A percentile compares a stretch with the other conserved stretches of the same genome.
Conservation (phyloP, 2,113 vertebrate genomes). For the Silurus asotus region DNA sequence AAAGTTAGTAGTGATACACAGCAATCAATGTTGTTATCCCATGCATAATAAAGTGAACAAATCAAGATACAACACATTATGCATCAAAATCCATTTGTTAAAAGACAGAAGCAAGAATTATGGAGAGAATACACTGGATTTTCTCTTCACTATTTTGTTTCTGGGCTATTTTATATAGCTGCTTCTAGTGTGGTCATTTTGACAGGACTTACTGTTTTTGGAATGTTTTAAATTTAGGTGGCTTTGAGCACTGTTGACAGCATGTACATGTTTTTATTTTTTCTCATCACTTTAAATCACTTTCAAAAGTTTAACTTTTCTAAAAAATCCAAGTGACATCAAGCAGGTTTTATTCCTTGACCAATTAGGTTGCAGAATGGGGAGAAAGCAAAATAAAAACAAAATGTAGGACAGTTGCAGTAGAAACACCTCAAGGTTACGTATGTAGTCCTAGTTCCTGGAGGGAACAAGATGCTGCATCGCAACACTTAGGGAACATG, state of each 20-base stretch:
- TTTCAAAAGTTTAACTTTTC: neutral
- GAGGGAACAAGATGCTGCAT: too few relatives aligned
- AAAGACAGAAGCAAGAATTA: neutral
- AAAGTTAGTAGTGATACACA: neutral
- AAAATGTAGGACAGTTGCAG: neutral
- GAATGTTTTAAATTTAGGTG: neutral
- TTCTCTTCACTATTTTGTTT: neutral
- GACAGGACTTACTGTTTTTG: neutral
- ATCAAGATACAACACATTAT: neutral
- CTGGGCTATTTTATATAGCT: neutral
- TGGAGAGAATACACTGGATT: neutral
- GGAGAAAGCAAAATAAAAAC: neutral
- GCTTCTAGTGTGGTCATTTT: neutral
- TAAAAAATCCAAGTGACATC: neutral
- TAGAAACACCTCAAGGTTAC: too few relatives aligned
- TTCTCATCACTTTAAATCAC: too few relatives aligned
- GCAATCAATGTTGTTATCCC: neutral
- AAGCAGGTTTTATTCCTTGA: neutral
- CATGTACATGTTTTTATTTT: too few relatives aligned
- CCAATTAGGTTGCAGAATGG: neutral
- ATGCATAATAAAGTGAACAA: neutral
- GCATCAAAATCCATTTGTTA: neutral
- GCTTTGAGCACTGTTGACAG: neutral
- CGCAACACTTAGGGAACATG: too few relatives aligned
- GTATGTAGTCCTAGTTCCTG: too few relatives aligned